Evolutionary conservation across 2,888 invertebrate genomes (phyloP).

Genomic region (Troides aeacus): DNA sequence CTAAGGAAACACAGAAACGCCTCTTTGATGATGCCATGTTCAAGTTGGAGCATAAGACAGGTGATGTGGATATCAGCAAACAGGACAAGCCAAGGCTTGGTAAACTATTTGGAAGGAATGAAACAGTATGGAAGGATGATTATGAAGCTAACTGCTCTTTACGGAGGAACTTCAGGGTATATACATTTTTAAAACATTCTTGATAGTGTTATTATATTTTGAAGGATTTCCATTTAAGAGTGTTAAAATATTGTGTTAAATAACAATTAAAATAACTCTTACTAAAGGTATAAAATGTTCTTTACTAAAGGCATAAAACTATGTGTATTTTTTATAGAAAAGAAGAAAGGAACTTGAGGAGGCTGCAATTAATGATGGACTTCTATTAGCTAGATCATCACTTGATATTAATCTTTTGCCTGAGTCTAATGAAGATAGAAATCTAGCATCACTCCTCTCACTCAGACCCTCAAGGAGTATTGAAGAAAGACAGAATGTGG

Average conservation of each 20-base stretch:
- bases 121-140: slow-evolving; percentile 93
- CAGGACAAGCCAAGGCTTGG: slow-evolving; percentile 86
- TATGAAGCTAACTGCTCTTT: slow-evolving; percentile 94
- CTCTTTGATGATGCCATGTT: slow-evolving; percentile 99
- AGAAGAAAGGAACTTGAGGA: slow-evolving; percentile 88
- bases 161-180: slow-evolving; percentile 91
- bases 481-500: slow-evolving; percentile 76
- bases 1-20: slow-evolving; percentile 92
- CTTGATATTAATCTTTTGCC: slow-evolving; percentile 88
- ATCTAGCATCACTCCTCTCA: slow-evolving; percentile 87
- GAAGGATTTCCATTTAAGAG: too few species aligned
- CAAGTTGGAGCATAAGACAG: slow-evolving; percentile 94
- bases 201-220: too few species aligned
- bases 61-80: slow-evolving; percentile 86
- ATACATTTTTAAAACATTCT: slow-evolving; percentile 35
- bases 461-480: slow-evolving; percentile 83
- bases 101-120: slow-evolving; percentile 87
- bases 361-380: slow-evolving; percentile 83
- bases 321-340: slow-evolving; percentile 51
- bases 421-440: slow-evolving; percentile 89
- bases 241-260: too few species aligned
- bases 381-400: slow-evolving; percentile 86
- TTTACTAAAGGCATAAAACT: too few species aligned
- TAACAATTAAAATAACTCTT: too few species aligned
- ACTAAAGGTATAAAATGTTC: too few species aligned